A percentile compares a stretch with the other conserved stretches of the same genome.
phyloP scores from a whole-genome alignment of 1,140 invertebrate genomes.

The Stenopsyche tienmushanensis region DNA sequence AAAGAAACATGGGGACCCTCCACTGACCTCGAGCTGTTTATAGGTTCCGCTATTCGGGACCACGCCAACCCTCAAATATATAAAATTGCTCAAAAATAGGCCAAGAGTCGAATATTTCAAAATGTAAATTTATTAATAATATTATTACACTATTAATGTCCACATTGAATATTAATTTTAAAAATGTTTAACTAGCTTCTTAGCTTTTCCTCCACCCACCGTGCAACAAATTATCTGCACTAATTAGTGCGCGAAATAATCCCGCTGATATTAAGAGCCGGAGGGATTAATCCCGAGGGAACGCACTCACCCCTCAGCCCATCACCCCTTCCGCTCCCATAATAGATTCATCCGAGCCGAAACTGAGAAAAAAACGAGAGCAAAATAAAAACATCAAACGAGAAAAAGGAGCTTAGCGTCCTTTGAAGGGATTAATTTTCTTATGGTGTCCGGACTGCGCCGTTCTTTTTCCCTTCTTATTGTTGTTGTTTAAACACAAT shows the following conservation, averaged over 20 bases:
- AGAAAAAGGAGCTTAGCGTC: slow-evolving; percentile 8
- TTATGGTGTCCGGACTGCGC: slow-evolving; percentile 14
- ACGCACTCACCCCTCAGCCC: slow-evolving; percentile 4
- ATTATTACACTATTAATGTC: no score
- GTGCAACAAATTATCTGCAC: slow-evolving; percentile 24
- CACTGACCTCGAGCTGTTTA: no score
- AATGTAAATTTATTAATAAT: no score
- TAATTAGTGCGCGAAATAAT: slow-evolving; percentile 40
- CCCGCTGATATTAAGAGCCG: slow-evolving; percentile 33
- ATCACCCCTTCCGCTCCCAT: slow-evolving; percentile 22
- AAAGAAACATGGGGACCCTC: no score
- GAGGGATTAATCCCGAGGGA: slow-evolving; percentile 29
- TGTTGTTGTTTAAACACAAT: slow-evolving; percentile 17
- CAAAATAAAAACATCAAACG: slow-evolving; percentile 29
- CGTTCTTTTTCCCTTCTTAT: slow-evolving; percentile 10
- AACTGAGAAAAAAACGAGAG: slow-evolving; percentile 30
- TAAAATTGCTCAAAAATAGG: no score
- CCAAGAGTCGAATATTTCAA: no score
- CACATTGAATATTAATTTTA: no score
- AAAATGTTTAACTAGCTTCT: slow-evolving; percentile 8
- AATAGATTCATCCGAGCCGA: slow-evolving; percentile 21
- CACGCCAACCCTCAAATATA: no score
- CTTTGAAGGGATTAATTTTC: slow-evolving; percentile 35
- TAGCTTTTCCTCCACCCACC: slow-evolving; percentile 2
- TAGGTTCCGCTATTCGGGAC: no score